Base-by-base conservation (phyloP, 2,888 invertebrate genomes). In the Tetranychus truncatus region DNA sequence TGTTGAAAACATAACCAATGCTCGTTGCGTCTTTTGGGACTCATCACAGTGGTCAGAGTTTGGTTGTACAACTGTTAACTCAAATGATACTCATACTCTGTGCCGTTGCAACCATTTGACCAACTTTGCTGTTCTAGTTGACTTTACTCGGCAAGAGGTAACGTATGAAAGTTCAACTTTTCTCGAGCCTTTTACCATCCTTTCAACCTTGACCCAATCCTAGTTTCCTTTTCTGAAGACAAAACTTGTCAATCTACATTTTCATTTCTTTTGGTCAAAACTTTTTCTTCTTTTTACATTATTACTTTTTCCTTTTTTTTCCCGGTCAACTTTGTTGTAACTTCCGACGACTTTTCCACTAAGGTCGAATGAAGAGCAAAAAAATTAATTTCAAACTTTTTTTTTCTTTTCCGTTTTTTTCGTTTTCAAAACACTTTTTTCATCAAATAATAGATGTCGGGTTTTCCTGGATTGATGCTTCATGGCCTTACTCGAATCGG, bases 41-140 rank as follows among this genome's bases (percentile, higher is more conserved):
- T 92, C 92, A 0, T 88, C 90, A 78, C 91, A 91, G 84, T 72
- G 72, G 72, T 72, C 72, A n/a, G 20, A 20, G 34, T 24, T 24
- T 69, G 94, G 94, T 20, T 95, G 95, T 80, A 86, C 87, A 77
- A 88, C 91, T 72, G 88, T 89, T 77, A 86, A 87, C 80, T 89
- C 91, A 46, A 95, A 95, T 84, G 82, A 84, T 7, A 89, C 89
- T 1, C 92, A 93, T 83, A 93, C 93, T 0, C 86, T 89, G 45
- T 94, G 94, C 83, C 88, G 89, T 77, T 94, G 94, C 82, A 89
- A 91, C 79, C 94, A 94, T 82, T 85, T 94, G 78, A 94, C 93
- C 20, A 93, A 92, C 85, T 94, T 94, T 84, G 94, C 93, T 0
- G 88, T 94, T 76, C 85, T 94, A 55, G 93, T 94, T 93, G 92